phyloP scores from a whole-genome alignment of 2,797 vertebrate genomes.

The Amblyraja radiata region DNA sequence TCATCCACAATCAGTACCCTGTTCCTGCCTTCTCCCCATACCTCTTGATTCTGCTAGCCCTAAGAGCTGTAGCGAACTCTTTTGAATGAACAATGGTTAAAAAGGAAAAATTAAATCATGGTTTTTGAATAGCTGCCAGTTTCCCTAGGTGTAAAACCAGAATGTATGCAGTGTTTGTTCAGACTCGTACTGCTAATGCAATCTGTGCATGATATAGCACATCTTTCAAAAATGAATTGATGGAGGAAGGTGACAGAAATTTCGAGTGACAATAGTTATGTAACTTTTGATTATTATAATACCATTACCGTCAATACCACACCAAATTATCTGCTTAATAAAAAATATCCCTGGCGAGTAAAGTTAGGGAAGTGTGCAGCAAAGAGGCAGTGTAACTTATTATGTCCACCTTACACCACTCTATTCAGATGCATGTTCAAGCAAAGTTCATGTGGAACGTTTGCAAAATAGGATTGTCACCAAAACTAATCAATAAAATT shows the following conservation, averaged over 20 bases:
- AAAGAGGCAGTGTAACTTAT: not conserved
- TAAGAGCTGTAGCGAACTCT: too few species aligned
- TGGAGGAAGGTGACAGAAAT: too few species aligned
- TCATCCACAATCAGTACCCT: too few species aligned
- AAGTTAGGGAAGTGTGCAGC: not conserved
- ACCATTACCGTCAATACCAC: not conserved
- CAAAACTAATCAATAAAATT: not conserved
- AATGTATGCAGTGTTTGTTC: not conserved
- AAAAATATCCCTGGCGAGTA: not conserved
- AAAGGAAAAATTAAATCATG: not conserved
- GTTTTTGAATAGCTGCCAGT: not conserved
- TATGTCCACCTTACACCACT: too few species aligned
- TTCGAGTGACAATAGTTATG: not conserved
- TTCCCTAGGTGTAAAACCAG: not conserved
- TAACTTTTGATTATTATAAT: not conserved
- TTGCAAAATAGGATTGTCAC: not conserved
- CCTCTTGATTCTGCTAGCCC: too few species aligned
- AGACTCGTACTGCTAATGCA: not conserved
- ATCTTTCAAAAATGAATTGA: not conserved
- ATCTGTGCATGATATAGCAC: too few species aligned
- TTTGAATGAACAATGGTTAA: not conserved
- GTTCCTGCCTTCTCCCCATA: too few species aligned
- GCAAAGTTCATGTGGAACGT: not conserved
- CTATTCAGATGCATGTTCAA: not conserved
- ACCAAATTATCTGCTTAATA: not conserved